These are phyloP conservation scores for Lycaena phlaeas DNA, from an alignment of 2,888 invertebrate genomes.

Conservation along the genomic window DNA sequence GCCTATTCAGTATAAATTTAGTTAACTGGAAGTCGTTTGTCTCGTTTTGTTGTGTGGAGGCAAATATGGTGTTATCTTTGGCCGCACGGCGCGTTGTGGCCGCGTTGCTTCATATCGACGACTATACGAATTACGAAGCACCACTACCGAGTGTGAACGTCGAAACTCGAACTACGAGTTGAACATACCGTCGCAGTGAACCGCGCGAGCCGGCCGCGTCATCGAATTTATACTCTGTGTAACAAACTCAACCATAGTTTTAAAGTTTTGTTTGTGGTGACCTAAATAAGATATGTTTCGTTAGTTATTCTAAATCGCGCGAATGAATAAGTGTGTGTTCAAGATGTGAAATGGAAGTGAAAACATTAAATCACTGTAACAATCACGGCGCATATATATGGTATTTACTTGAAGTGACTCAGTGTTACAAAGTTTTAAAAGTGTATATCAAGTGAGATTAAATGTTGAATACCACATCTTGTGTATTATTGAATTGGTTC, in stretches of 20 bases:
- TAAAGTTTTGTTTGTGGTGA: conserved; percentile 38
- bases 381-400: conserved; percentile 29
- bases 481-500: conserved; percentile 28
- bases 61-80: conserved; percentile 36
- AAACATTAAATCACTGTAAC: conserved; percentile 10
- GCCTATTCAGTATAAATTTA: conserved; percentile 1
- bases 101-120: conserved; percentile 22
- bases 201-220: conserved; percentile 43
- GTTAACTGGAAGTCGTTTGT: conserved; percentile 16
- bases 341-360: conserved; percentile 20
- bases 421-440: conserved; percentile 49
- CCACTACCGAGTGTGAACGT: conserved; percentile 7
- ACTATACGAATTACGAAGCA: conserved; percentile 18
- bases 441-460: conserved; percentile 48
- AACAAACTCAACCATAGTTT: conserved; percentile 28
- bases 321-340: conserved; percentile 8
- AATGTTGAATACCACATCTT: conserved; percentile 41
- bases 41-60: conserved; percentile 31
- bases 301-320: conserved; percentile 7
- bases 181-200: conserved; percentile 44
- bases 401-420: conserved; percentile 48
- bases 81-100: conserved; percentile 23
- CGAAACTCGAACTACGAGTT: conserved; percentile 14
- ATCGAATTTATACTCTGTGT: conserved; percentile 24
- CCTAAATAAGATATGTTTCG: conserved; percentile 22